Evolutionary conservation across 2,113 vertebrate species (phyloP).

Genomic region (Dipodomys stephensi): DNA sequence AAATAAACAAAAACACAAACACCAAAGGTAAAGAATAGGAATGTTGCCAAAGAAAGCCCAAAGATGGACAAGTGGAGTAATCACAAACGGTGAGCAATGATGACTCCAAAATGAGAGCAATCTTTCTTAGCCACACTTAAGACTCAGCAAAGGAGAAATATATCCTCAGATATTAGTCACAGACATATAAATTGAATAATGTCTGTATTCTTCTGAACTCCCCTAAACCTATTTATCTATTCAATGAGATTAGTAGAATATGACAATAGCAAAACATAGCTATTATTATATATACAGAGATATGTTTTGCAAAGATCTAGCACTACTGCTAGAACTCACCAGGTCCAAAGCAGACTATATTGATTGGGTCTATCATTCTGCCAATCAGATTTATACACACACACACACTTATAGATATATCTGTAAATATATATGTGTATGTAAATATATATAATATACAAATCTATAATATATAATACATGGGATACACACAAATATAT

Average conservation of each 20-base stretch:
- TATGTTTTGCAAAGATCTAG: not conserved
- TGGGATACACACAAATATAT: too few relatives aligned
- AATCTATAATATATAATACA: too few relatives aligned
- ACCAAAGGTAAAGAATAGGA: not conserved
- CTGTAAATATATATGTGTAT: too few relatives aligned
- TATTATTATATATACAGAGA: too few relatives aligned
- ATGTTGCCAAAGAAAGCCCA: not conserved
- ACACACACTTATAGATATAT: not conserved
- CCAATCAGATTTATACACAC: not conserved
- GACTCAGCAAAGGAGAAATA: not conserved
- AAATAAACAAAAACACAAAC: not conserved
- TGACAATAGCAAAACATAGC: too few relatives aligned
- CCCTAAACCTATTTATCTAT: too few relatives aligned
- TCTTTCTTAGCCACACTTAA: not conserved
- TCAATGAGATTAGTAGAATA: too few relatives aligned
- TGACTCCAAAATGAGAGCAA: not conserved
- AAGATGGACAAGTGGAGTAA: not conserved
- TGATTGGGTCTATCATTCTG: not conserved
- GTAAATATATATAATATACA: too few relatives aligned
- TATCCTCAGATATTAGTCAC: constrained; percentile 31
- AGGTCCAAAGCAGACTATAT: not conserved
- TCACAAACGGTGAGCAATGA: not conserved
- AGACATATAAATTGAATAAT: too few relatives aligned
- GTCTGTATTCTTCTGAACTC: too few relatives aligned
- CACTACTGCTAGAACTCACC: not conserved